Evolutionary conservation across 35 echinoderm and acorn worm genomes (phyloP).

Genomic region (Patiria miniata): DNA sequence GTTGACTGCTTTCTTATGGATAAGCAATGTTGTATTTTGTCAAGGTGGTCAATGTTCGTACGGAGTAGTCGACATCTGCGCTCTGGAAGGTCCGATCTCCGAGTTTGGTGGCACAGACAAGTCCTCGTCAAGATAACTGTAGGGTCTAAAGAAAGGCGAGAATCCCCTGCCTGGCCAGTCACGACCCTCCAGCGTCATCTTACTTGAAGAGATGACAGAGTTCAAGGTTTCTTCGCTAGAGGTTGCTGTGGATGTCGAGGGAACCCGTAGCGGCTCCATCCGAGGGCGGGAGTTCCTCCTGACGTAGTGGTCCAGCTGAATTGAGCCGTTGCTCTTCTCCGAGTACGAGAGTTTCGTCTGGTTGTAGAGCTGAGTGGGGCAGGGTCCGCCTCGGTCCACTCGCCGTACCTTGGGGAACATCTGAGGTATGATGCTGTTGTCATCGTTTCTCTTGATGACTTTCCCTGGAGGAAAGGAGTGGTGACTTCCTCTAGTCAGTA

Average conservation of each 20-base stretch:
- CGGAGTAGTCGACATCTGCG: conserved; percentile 10
- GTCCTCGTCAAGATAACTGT: not conserved
- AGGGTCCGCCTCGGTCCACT: not conserved
- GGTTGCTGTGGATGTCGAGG: not conserved
- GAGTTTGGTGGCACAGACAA: conserved; percentile 1
- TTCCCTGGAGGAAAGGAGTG: not conserved
- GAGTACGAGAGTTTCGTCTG: not conserved
- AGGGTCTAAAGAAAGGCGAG: not conserved
- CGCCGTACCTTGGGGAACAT: conserved; percentile 10
- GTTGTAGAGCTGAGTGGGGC: not conserved
- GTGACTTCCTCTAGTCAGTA: not conserved
- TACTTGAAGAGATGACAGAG: conserved; percentile 16
- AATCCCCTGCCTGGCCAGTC: not conserved
- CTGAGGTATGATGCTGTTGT: not conserved
- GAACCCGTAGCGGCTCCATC: not conserved
- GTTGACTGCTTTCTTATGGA: too few species aligned
- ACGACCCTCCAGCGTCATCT: not conserved
- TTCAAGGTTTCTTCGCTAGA: not conserved
- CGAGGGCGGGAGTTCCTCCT: not conserved
- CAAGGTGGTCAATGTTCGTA: not conserved
- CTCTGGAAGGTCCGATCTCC: not conserved
- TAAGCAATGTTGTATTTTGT: too few species aligned
- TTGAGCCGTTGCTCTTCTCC: conserved; percentile 3
- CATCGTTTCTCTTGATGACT: not conserved
- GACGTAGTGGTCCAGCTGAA: conserved; percentile 7